A percentile compares a stretch with the other conserved stretches of the same genome.
Evolutionary conservation across 2,888 invertebrate genomes (phyloP).

Genomic region (Coleophora deauratella): DNA sequence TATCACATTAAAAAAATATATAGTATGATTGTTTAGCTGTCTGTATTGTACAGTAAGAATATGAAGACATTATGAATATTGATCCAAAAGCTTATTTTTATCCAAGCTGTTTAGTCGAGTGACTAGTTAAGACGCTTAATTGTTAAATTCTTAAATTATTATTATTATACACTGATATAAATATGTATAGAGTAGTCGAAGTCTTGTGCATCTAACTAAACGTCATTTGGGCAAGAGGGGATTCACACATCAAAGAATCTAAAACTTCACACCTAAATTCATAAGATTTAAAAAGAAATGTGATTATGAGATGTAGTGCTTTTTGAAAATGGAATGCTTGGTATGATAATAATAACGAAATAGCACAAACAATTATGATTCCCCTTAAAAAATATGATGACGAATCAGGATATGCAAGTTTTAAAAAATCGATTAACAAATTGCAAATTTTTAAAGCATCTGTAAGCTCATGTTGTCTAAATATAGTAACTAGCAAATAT

Average conservation of each 20-base stretch:
- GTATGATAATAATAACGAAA: too few relatives aligned
- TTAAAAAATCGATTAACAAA: too few relatives aligned
- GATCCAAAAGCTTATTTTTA: conserved; percentile 25
- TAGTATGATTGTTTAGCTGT: too few relatives aligned
- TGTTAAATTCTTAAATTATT: conserved; percentile 34
- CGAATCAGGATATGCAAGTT: too few relatives aligned
- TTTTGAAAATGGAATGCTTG: too few relatives aligned
- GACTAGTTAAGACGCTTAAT: conserved; percentile 45
- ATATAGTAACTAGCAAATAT: conserved; percentile 37
- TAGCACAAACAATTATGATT: too few relatives aligned
- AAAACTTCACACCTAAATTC: conserved; percentile 18
- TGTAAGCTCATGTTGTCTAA: conserved; percentile 54
- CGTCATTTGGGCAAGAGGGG: not conserved
- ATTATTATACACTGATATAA: conserved; percentile 38
- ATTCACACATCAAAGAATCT: too few relatives aligned
- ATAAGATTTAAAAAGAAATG: conserved; percentile 14
- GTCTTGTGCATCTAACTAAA: conserved; percentile 52
- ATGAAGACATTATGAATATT: not conserved
- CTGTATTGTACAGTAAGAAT: too few relatives aligned
- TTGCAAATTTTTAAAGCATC: conserved; percentile 13
- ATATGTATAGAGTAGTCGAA: conserved; percentile 28
- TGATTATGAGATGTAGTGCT: not conserved
- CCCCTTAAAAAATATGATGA: too few relatives aligned
- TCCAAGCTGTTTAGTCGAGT: conserved; percentile 43
- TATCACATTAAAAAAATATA: too few relatives aligned